A percentile compares a stretch with the other conserved stretches of the same genome.
Conservation (phyloP, 2,797 vertebrate genomes). For the Anguilla anguilla region DNA sequence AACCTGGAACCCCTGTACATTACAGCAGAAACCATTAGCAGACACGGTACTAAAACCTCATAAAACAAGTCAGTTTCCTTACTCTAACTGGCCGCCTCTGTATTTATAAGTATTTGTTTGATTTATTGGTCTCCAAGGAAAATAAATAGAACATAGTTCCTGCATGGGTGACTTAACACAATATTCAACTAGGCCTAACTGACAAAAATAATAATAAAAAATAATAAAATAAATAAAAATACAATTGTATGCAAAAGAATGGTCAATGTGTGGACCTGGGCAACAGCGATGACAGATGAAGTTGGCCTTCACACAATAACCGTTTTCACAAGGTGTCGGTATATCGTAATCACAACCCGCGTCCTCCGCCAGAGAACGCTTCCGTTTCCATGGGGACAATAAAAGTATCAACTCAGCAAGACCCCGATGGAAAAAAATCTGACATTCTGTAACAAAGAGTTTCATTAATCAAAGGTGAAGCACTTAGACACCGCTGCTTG, state of each 20-base stretch:
- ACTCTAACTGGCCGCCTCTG: not conserved
- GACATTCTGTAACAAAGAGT: not conserved
- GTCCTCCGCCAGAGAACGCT: not conserved
- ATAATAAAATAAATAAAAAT: not conserved
- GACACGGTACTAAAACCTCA: not conserved
- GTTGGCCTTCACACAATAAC: not conserved
- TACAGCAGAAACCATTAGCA: not conserved
- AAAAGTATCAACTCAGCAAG: not conserved
- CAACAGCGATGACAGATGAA: not conserved
- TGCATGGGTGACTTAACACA: not conserved
- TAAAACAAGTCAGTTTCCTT: constrained; percentile 10
- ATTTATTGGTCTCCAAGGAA: not conserved
- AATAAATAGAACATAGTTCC: not conserved
- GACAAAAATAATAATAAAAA: not conserved
- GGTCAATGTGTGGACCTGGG: not conserved
- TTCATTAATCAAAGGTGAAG: constrained; percentile 19
- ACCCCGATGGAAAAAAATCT: not conserved
- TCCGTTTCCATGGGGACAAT: not conserved
- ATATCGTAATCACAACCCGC: not conserved
- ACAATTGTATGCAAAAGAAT: not conserved
- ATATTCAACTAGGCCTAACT: not conserved
- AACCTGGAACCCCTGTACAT: not conserved
- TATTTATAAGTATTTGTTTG: not conserved
- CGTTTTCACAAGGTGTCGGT: not conserved
- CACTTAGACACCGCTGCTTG: constrained; percentile 11